These are phyloP conservation scores for Sylvilagus floridanus DNA, from an alignment of 2,797 vertebrate genomes.

Conservation along the genomic window DNA sequence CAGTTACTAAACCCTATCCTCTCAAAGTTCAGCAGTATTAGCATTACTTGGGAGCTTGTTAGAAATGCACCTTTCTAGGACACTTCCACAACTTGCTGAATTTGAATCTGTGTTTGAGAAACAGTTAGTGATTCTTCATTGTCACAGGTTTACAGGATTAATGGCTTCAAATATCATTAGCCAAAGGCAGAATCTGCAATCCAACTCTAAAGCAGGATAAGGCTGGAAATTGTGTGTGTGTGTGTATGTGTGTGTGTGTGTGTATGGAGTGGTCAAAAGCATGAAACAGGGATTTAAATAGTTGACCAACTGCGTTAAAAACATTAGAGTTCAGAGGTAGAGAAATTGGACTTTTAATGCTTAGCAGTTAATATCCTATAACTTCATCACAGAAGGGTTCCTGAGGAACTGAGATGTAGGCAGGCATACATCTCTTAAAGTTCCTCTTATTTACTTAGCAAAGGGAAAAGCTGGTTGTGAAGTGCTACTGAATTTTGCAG, in stretches of 20 bases:
- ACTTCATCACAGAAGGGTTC: background rate
- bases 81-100: background rate
- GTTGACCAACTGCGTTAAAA: background rate
- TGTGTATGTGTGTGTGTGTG: no score
- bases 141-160: background rate
- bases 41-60: background rate
- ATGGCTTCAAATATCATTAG: background rate
- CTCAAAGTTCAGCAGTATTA: background rate
- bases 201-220: background rate
- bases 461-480: background rate
- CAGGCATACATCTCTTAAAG: background rate
- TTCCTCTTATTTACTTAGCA: slow-evolving; percentile 32
- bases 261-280: background rate
- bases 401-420: background rate
- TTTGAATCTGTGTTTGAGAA: slow-evolving; percentile 39
- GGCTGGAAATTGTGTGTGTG: background rate
- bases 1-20: background rate
- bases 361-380: background rate
- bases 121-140: background rate
- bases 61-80: background rate
- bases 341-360: background rate
- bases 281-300: background rate
- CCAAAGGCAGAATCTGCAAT: background rate
- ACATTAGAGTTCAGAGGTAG: background rate
- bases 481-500: slow-evolving; percentile 36